Base-by-base conservation (phyloP, 37 sponge, comb jelly and placozoan species). In the Cliona cf. orientalis region DNA sequence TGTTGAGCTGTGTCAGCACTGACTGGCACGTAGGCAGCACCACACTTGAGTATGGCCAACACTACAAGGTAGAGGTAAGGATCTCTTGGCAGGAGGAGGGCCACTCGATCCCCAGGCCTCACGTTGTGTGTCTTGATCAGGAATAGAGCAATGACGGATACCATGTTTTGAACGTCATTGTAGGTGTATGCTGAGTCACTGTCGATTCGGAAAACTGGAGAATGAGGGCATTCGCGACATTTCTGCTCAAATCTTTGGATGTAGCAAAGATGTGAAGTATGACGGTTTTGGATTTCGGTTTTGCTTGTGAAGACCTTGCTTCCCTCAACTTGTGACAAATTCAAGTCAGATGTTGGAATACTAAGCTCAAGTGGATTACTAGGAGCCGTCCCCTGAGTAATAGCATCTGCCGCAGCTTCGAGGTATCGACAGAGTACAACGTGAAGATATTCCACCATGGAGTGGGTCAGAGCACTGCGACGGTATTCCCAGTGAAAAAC, bases 1-100 rank as follows among this genome's bases (percentile, higher is more conserved):
- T 80, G 65, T 5, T 33, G 36, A 23, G 74, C 72, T n/a, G n/a
- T n/a, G n/a, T n/a, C n/a, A n/a, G n/a, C n/a, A n/a, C n/a, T n/a
- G 1, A 87, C 40, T 26, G 80, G 80, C 32, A 87, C 75, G 42
- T 79, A 87, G 38, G 42, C 56, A 28, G 80, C 80, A 49, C 69
- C 75, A 71, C 70, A 41, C 43, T 72, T 66, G n/a, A 79, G 46
- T 22, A 87, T 44, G 42, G 75, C 87, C 43, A 87, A 26, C 36
- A 80, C 23, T 19, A 32, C 63, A 11, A 73, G 41, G 55, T 80
- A 72, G 42, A 80, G 73, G 2, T 49, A 43, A 7, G 63, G 31
- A 41, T 46, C 35, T 21, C 58, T 35, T 22, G 33, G 22, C 56
- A 79, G 42, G 21, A 65, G 63, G 11, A 87, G 29, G 2, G 64